Percentiles rank a stretch among this genome's conserved stretches.
Evolutionary conservation across 2,888 invertebrate species (phyloP).

Genomic region (Erpobdella octoculata): DNA sequence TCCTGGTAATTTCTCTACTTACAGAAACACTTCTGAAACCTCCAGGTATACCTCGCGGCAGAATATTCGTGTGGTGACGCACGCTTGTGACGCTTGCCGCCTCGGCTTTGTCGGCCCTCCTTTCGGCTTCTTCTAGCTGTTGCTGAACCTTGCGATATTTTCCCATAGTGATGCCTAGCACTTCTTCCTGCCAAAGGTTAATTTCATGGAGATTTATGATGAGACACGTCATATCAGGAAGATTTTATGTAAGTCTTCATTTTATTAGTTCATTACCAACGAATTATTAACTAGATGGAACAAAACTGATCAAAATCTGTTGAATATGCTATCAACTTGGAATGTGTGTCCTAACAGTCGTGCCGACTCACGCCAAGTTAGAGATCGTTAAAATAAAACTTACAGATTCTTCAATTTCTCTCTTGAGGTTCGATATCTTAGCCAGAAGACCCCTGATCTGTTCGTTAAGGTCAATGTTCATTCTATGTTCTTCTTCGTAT

Average conservation of each 20-base stretch:
- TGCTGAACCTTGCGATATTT: constrained; percentile 35
- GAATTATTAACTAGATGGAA: too few relatives aligned
- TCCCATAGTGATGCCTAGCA: constrained; percentile 35
- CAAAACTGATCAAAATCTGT: background rate
- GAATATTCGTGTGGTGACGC: constrained; percentile 37
- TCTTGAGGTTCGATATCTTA: constrained; percentile 48
- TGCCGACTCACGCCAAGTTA: background rate
- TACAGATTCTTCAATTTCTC: constrained; percentile 52
- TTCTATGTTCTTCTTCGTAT: constrained; percentile 49
- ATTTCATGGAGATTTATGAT: background rate
- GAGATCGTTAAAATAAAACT: constrained; percentile 36
- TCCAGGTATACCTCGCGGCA: constrained; percentile 27
- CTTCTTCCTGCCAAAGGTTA: constrained; percentile 30
- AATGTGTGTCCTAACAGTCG: too few relatives aligned
- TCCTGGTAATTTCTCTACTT: constrained; percentile 6
- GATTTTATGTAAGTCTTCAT: too few relatives aligned
- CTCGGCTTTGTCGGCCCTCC: constrained; percentile 32
- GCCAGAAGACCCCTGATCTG: constrained; percentile 45
- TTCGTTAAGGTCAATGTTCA: constrained; percentile 45
- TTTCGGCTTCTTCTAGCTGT: constrained; percentile 33
- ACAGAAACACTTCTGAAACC: constrained; percentile 24
- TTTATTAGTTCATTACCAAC: too few relatives aligned
- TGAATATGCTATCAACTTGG: too few relatives aligned
- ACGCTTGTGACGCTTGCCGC: constrained; percentile 23
- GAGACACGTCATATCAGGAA: background rate